phyloP scores from a whole-genome alignment of 2,113 vertebrate genomes.

The Pantherophis guttatus region DNA sequence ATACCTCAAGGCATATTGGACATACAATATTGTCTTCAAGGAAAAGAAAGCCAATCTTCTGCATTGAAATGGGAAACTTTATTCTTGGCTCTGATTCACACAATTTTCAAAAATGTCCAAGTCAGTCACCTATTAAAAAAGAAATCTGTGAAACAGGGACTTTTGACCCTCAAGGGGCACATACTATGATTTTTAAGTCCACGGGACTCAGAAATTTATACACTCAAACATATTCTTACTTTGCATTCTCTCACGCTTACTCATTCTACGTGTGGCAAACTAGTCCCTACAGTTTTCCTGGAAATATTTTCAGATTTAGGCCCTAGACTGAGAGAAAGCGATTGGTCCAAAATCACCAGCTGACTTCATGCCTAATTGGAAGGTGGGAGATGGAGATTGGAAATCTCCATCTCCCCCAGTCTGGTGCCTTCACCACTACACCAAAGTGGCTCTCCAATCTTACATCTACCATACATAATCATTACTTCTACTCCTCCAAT shows the following conservation, averaged over 20 bases:
- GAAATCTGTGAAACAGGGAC: not conserved
- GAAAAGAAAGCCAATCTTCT: not conserved
- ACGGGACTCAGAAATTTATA: not conserved
- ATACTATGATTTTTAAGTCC: not conserved
- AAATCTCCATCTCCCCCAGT: not conserved
- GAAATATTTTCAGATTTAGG: not conserved
- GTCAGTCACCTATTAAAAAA: not conserved
- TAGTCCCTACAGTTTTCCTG: not conserved
- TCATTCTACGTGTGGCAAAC: not conserved
- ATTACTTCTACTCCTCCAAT: not conserved
- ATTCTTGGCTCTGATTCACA: not conserved
- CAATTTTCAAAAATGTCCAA: not conserved
- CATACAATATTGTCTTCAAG: constrained; percentile 55
- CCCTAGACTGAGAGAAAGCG: not conserved
- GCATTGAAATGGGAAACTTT: not conserved
- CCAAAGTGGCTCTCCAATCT: not conserved
- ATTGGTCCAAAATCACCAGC: not conserved
- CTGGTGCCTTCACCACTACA: not conserved
- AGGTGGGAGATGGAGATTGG: not conserved
- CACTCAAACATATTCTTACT: no score
- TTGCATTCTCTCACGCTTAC: not conserved
- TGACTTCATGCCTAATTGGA: not conserved
- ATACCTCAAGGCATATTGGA: constrained; percentile 60
- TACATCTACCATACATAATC: not conserved
- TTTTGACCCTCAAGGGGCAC: not conserved